Evolutionary conservation across 2,888 invertebrate genomes (phyloP), one percentile per base, ranked within the genome.

Genomic region (Ectobius pallidus): DNA sequence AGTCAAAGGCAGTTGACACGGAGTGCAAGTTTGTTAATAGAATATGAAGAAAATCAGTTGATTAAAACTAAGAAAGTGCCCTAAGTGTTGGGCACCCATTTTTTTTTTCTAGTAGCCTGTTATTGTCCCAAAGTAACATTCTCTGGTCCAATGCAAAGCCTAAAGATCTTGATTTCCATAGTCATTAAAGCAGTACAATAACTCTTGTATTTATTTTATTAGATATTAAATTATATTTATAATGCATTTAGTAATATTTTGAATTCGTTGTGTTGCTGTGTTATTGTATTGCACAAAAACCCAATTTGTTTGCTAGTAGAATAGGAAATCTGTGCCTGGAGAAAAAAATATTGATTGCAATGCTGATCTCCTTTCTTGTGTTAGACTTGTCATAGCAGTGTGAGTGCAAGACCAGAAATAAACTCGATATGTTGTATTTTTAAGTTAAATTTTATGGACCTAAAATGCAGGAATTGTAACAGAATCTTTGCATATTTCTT

Each of bases 181-280:
- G 58, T 46, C 18, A 44, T 65, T 65, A 6, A 67, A 67, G 18
- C 30, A 44, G 44, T 71, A 67, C 71, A 67, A 44, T 71, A 65
- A 67, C 34, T 52, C 18, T 52, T 20, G 18, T 71, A 67, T 71
- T 71, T 42, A 39, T 67, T 67, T 58, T 58, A 20, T 2, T 58
- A 58, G 58, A 58, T 27, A 30, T 58, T 58, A 30, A 58, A 58
- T 58, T 58, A n/a, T 58, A 58, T n/a, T 30, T 58, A 30, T 25
- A 58, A 58, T 58, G 58, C 58, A 58, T 58, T 58, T 58, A 58
- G 58, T n/a, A n/a, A 58, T 58, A 58, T 58, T 58, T 58, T 58
- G 52, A 30, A 58, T 58, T 22, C n/a, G 30, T n/a, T 58, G 32
- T 58, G 32, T 58, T 58, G 58, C n/a, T 46, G 46, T 46, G 46